phyloP scores from a whole-genome alignment of 2,888 invertebrate species.

The Brenthis daphne region DNA sequence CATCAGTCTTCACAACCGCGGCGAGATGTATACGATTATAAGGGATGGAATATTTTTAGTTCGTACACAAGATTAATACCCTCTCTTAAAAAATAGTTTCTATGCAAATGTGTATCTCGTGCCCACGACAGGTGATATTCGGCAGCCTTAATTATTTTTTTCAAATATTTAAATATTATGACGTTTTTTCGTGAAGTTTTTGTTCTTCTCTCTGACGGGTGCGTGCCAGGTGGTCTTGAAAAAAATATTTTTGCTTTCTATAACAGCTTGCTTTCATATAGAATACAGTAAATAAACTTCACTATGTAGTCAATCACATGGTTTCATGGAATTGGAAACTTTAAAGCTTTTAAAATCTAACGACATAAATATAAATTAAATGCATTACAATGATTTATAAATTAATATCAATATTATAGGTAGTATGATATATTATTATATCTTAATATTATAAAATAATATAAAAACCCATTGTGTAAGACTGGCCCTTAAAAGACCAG shows the following conservation, averaged over 20 bases:
- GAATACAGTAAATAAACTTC: conserved; percentile 26
- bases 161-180: conserved; percentile 82
- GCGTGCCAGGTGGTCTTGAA: conserved; percentile 78
- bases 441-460: no score
- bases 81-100: conserved; percentile 61
- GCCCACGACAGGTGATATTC: conserved; percentile 79
- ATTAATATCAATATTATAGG: no score
- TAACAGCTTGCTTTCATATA: conserved; percentile 65
- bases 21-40: conserved; percentile 36
- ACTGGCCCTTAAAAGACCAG: no score
- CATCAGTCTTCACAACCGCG: conserved; percentile 18
- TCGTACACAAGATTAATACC: conserved; percentile 35
- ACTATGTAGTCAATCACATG: conserved; percentile 20
- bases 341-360: no score
- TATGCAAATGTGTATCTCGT: conserved; percentile 80
- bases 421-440: no score
- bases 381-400: no score
- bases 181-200: conserved; percentile 71
- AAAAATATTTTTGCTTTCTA: conserved; percentile 59
- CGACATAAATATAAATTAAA: no score
- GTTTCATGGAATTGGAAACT: no score
- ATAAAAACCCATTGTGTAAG: no score
- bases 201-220: conserved; percentile 68
- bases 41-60: conserved; percentile 28
- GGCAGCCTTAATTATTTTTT: conserved; percentile 81